These are phyloP conservation scores for Stigmatopora argus DNA, from an alignment of 2,113 vertebrate species.

Conservation along the genomic window DNA sequence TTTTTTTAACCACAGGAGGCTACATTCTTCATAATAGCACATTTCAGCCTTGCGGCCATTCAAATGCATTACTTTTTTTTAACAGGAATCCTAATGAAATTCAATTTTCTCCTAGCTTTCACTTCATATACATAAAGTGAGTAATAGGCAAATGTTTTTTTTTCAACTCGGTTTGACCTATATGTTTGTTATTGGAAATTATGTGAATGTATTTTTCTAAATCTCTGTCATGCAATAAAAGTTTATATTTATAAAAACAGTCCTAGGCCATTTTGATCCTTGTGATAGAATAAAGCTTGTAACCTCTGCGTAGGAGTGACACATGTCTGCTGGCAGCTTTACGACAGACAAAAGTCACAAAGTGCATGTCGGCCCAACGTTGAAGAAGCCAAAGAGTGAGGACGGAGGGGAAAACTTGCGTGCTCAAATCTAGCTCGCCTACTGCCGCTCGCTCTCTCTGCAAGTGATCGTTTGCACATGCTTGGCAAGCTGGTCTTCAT, in stretches of 20 bases:
- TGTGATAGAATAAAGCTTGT: slow-evolving; percentile 1
- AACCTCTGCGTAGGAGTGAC: background rate
- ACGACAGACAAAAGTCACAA: slow-evolving; percentile 29
- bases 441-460: slow-evolving; percentile 45
- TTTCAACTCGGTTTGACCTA: slow-evolving; percentile 73
- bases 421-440: slow-evolving; percentile 60
- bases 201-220: slow-evolving; percentile 99
- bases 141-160: slow-evolving; percentile 71
- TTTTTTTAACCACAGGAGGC: slow-evolving; percentile 35
- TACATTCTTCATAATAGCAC: slow-evolving; percentile 37
- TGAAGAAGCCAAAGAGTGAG: slow-evolving; percentile 50
- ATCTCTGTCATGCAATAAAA: slow-evolving; percentile 96
- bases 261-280: slow-evolving; percentile 24
- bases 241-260: slow-evolving; percentile 96
- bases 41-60: slow-evolving; percentile 48
- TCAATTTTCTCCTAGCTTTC: slow-evolving; percentile 70
- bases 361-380: slow-evolving; percentile 35
- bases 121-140: slow-evolving; percentile 86
- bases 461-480: slow-evolving; percentile 75
- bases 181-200: slow-evolving; percentile 97
- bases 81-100: slow-evolving; percentile 18
- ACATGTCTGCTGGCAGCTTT: slow-evolving; percentile 6
- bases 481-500: slow-evolving; percentile 73
- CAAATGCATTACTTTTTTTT: slow-evolving; percentile 15
- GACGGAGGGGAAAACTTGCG: slow-evolving; percentile 21